Evolutionary conservation across 1,140 invertebrate genomes (phyloP).

Genomic region (Meteorus sp.): DNA sequence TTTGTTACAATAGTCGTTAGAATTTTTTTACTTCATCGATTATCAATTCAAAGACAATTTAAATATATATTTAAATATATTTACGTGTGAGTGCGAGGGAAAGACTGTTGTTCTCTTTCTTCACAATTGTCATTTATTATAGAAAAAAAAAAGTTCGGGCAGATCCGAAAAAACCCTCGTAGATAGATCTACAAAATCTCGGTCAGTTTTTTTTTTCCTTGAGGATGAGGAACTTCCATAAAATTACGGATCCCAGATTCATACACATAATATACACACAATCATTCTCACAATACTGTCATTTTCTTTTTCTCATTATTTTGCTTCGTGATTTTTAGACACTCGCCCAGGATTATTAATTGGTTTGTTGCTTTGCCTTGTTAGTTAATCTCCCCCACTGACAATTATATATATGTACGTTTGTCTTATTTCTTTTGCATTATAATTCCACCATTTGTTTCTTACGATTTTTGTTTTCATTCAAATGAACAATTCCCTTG

Average conservation of each 20-base stretch:
- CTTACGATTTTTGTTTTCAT: constrained; percentile 23
- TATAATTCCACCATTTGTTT: constrained; percentile 3
- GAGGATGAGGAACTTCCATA: constrained; percentile 57
- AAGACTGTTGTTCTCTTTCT: not conserved
- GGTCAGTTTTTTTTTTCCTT: constrained; percentile 42
- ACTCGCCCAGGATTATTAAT: constrained; percentile 29
- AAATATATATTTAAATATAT: not conserved
- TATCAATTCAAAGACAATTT: too few species aligned
- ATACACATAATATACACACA: constrained; percentile 41
- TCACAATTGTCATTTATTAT: not conserved
- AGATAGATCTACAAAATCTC: constrained; percentile 52
- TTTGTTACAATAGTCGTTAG: constrained; percentile 10
- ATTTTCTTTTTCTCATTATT: constrained; percentile 16
- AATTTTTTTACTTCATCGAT: too few species aligned
- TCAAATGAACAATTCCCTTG: constrained; percentile 14
- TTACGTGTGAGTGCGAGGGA: constrained; percentile 27
- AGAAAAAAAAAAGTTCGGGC: constrained; percentile 28
- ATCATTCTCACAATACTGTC: constrained; percentile 34
- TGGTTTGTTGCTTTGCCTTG: constrained; percentile 22
- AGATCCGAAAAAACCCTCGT: constrained; percentile 44
- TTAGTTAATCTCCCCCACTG: constrained; percentile 19
- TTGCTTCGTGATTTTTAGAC: constrained; percentile 24
- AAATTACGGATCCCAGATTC: constrained; percentile 48
- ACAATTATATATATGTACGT: constrained; percentile 21
- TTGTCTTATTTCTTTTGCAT: constrained; percentile 4